Conservation (phyloP, 2,113 vertebrate species). For the Odocoileus virginianus region DNA sequence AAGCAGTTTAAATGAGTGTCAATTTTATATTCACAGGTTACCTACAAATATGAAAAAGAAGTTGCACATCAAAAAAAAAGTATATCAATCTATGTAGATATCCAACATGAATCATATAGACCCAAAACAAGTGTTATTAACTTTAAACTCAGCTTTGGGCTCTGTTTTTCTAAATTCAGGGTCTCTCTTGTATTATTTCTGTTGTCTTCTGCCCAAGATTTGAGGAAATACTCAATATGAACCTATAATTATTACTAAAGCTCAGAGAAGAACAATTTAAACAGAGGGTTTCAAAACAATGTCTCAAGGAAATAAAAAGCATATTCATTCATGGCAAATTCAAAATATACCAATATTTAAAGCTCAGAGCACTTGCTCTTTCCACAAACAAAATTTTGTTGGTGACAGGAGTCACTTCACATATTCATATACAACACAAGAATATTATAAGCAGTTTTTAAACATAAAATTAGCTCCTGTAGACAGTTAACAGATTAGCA, state of each 20-base stretch:
- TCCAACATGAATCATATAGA: not conserved
- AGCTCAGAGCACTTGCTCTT: not conserved
- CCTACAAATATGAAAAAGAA: not conserved
- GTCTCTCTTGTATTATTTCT: conserved; percentile 10
- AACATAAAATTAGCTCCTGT: not conserved
- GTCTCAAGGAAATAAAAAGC: conserved; percentile 38
- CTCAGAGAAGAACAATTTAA: conserved; percentile 36
- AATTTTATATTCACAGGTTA: not conserved
- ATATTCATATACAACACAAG: not conserved
- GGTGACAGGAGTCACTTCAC: conserved; percentile 8
- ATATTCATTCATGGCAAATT: conserved; percentile 5
- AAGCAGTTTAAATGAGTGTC: not conserved
- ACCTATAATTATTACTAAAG: conserved; percentile 47
- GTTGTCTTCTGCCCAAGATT: conserved; percentile 28
- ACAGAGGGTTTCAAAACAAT: conserved; percentile 41
- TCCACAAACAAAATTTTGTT: conserved; percentile 18
- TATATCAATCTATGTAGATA: not conserved
- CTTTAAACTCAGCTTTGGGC: not conserved
- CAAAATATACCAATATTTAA: conserved; percentile 39
- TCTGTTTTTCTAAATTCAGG: conserved; percentile 20
- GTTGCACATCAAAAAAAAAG: not conserved
- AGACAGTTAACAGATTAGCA: not conserved
- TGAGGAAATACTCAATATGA: conserved; percentile 35
- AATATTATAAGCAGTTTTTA: not conserved
- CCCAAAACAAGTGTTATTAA: not conserved